Conservation (phyloP, 2,797 vertebrate genomes). For the Rhinatrema bivittatum region DNA sequence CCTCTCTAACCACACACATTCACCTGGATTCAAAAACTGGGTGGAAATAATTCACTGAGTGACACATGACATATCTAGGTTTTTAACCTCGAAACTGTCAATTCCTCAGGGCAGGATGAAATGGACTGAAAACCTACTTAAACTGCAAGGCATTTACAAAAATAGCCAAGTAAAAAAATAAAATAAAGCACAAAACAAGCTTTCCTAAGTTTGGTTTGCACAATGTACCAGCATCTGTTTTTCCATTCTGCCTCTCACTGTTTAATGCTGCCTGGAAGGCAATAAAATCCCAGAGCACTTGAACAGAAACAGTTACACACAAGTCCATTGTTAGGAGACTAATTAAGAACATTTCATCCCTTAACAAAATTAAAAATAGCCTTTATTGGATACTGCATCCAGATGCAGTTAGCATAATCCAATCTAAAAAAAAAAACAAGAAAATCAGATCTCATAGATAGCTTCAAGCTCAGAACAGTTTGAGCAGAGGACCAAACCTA, state of each 20-base stretch:
- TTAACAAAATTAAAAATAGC: too few relatives aligned
- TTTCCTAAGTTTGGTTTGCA: not conserved
- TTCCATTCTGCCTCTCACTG: not conserved
- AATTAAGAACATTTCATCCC: not conserved
- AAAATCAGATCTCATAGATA: too few relatives aligned
- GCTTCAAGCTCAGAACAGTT: too few relatives aligned
- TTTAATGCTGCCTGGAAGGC: slow-evolving; percentile 29
- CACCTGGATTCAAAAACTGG: too few relatives aligned
- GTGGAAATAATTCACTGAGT: too few relatives aligned
- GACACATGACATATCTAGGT: too few relatives aligned
- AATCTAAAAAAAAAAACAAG: too few relatives aligned
- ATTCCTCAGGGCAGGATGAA: too few relatives aligned
- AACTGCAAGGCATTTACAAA: not conserved
- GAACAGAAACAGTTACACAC: slow-evolving; percentile 13
- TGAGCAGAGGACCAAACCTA: too few relatives aligned
- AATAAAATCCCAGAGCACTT: slow-evolving; percentile 10
- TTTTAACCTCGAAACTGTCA: too few relatives aligned
- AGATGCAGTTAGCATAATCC: too few relatives aligned
- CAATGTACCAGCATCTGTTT: not conserved
- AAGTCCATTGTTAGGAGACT: slow-evolving; percentile 21
- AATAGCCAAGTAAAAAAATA: not conserved
- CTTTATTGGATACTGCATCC: too few relatives aligned
- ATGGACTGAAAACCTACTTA: not conserved
- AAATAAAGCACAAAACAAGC: not conserved
- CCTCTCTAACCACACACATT: not conserved